Conservation (phyloP, 2,888 invertebrate genomes). For the Calliphora vomitoria region DNA sequence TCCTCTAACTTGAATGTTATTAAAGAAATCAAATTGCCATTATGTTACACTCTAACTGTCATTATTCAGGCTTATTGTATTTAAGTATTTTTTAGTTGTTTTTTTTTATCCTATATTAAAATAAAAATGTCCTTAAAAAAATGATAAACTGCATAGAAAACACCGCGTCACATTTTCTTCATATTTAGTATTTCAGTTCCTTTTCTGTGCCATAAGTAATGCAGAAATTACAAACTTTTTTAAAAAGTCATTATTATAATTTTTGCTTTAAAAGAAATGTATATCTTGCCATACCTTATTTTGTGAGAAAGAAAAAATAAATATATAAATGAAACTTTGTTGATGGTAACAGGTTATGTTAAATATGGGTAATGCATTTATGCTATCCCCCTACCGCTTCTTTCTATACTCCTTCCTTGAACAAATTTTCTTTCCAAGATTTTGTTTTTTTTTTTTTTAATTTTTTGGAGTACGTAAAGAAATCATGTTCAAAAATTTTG, state of each 20-base stretch:
- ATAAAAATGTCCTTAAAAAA: conserved; percentile 71
- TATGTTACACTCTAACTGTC: conserved; percentile 53
- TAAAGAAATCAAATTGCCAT: conserved; percentile 64
- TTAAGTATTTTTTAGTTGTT: conserved; percentile 39
- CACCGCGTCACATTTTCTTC: conserved; percentile 66
- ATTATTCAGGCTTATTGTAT: conserved; percentile 70
- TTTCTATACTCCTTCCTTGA: conserved; percentile 10
- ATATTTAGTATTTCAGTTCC: conserved; percentile 26
- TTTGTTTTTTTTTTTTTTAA: background rate
- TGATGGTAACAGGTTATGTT: conserved; percentile 73
- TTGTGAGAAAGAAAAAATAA: conserved; percentile 5
- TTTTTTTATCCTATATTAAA: conserved; percentile 16
- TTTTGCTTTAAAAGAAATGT: conserved; percentile 10
- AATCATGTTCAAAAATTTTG: conserved; percentile 74
- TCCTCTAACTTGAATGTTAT: background rate
- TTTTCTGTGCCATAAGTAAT: conserved; percentile 45
- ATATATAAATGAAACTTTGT: conserved; percentile 58
- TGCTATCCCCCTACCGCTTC: background rate
- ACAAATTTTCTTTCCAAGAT: conserved; percentile 29
- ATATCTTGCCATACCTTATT: conserved; percentile 23
- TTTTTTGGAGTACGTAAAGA: conserved; percentile 14
- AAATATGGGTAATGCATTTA: conserved; percentile 71
- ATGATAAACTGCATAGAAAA: conserved; percentile 71
- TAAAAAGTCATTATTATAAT: conserved; percentile 74
- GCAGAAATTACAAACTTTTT: conserved; percentile 72